Evolutionary conservation across 2,113 vertebrate species (phyloP).

Genomic region (Amazona guildingii): DNA sequence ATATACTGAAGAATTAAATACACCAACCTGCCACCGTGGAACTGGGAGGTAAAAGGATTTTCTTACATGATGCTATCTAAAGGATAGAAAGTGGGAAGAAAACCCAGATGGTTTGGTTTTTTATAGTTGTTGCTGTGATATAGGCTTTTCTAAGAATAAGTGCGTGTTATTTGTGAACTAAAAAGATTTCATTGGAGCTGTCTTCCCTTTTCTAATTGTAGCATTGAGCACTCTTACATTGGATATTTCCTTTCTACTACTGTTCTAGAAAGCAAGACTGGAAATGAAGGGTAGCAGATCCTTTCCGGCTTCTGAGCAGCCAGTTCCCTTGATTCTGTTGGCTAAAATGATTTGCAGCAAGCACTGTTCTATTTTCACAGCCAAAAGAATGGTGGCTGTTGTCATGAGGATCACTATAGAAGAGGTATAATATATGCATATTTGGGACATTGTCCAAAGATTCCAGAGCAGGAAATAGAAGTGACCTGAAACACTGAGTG

Average conservation of each 20-base stretch:
- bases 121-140: neutral
- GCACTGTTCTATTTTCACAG: neutral
- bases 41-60: neutral
- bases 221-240: neutral
- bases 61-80: neutral
- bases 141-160: neutral
- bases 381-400: neutral
- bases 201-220: neutral
- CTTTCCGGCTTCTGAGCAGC: neutral
- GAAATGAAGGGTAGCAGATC: neutral
- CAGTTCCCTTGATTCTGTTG: neutral
- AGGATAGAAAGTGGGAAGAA: neutral
- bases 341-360: neutral
- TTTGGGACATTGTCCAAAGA: neutral
- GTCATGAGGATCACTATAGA: neutral
- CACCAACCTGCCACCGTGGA: neutral
- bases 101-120: neutral
- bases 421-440: neutral
- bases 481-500: neutral
- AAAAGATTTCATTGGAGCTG: neutral
- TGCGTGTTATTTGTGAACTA: neutral
- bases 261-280: neutral
- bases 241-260: neutral
- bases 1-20: neutral
- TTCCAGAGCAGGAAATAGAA: neutral